phyloP scores from a whole-genome alignment of 2,797 vertebrate genomes.

The Darevskia nairensis region DNA sequence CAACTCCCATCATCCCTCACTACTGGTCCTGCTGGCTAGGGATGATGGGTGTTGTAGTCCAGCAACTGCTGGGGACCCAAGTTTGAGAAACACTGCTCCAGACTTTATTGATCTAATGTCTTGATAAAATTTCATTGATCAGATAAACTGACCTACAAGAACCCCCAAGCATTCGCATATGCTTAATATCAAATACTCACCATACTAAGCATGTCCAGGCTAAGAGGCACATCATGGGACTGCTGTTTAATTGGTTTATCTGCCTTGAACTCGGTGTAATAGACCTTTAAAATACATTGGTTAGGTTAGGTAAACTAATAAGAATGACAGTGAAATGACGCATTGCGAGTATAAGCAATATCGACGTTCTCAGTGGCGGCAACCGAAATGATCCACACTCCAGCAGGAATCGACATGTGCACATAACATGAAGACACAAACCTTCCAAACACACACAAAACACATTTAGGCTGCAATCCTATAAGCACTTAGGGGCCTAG shows the following conservation, averaged over 20 bases:
- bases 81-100: no score
- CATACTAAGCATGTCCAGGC: slow-evolving; percentile 82
- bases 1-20: no score
- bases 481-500: background rate
- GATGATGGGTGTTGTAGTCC: no score
- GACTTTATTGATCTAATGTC: background rate
- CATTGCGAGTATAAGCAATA: background rate
- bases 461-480: background rate
- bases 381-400: background rate
- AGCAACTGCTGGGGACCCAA: no score
- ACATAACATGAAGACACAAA: background rate
- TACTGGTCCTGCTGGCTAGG: background rate
- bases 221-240: slow-evolving; percentile 83
- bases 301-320: slow-evolving; percentile 4
- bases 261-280: slow-evolving; percentile 87
- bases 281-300: slow-evolving; percentile 80
- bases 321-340: slow-evolving; percentile 5
- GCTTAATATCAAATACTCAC: slow-evolving; percentile 80
- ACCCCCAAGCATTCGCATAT: background rate
- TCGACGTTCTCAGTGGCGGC: background rate
- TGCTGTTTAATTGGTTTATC: slow-evolving; percentile 78
- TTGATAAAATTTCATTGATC: no score
- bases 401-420: background rate
- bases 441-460: background rate
- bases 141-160: background rate